A percentile compares a stretch with the other conserved stretches of the same genome.
Conservation (phyloP, 2,888 invertebrate species). For the Eristalis intricaria region DNA sequence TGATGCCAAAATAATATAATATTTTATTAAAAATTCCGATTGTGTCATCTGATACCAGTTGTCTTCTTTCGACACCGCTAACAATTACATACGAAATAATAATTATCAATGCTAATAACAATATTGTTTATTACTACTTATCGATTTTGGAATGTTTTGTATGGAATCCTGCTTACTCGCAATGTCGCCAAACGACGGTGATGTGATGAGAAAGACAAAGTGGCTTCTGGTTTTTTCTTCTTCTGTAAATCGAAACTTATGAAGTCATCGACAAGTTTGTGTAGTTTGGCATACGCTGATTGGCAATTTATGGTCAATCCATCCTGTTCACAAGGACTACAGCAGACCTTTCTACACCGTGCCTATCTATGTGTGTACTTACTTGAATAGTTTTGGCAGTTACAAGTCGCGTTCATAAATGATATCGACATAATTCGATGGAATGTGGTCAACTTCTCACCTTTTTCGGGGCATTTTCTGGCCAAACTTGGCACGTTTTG, state of each 20-base stretch:
- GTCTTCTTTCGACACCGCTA: neutral
- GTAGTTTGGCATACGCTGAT: neutral
- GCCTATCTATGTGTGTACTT: too few relatives aligned
- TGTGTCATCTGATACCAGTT: neutral
- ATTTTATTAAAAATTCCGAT: slow-evolving; percentile 1
- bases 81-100: slow-evolving; percentile 1
- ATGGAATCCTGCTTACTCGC: neutral
- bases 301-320: too few relatives aligned
- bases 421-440: neutral
- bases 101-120: slow-evolving; percentile 8
- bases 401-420: neutral
- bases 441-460: neutral
- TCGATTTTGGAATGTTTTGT: neutral
- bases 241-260: neutral
- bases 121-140: neutral
- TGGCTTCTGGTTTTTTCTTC: neutral
- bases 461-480: neutral
- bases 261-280: neutral
- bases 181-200: neutral
- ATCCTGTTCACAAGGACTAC: too few relatives aligned
- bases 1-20: neutral
- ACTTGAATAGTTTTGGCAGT: too few relatives aligned
- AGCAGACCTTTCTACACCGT: too few relatives aligned
- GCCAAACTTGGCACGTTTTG: neutral
- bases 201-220: neutral